phyloP scores from a whole-genome alignment of 2,888 invertebrate species.

The Microctonus brassicae region DNA sequence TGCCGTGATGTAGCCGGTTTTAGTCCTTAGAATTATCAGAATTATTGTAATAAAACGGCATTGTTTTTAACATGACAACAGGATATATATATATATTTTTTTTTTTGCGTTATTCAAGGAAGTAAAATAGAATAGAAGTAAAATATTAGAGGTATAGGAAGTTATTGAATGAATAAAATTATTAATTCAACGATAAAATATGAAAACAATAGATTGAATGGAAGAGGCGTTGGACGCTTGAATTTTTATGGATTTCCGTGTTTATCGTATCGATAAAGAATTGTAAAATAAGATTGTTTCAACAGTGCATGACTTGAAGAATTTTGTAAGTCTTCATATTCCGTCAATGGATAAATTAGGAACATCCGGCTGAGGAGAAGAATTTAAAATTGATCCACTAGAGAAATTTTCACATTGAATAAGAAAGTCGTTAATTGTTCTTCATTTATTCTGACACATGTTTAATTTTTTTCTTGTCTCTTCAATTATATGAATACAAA shows the following conservation, averaged over 20 bases:
- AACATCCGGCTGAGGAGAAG: neutral
- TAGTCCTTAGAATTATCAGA: neutral
- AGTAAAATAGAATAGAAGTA: neutral
- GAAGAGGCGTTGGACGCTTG: neutral
- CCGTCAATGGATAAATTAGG: slow-evolving; percentile 5
- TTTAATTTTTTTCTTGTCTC: neutral
- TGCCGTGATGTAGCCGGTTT: neutral
- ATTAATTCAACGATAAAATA: neutral
- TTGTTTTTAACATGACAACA: neutral
- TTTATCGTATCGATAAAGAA: neutral
- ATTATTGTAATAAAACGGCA: neutral
- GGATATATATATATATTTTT: too few species aligned
- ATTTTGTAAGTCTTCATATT: slow-evolving; percentile 1
- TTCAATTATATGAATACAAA: neutral
- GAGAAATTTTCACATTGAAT: slow-evolving; percentile 8
- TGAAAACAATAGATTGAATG: neutral
- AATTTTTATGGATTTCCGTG: neutral
- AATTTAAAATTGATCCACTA: neutral
- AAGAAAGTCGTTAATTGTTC: slow-evolving; percentile 13
- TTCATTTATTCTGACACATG: slow-evolving; percentile 4
- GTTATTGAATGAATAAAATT: neutral
- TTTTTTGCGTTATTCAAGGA: neutral
- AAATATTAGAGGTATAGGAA: neutral
- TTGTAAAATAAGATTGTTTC: neutral
- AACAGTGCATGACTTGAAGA: neutral